Conservation (phyloP, 2,888 invertebrate species). For the Pteria penguin region DNA sequence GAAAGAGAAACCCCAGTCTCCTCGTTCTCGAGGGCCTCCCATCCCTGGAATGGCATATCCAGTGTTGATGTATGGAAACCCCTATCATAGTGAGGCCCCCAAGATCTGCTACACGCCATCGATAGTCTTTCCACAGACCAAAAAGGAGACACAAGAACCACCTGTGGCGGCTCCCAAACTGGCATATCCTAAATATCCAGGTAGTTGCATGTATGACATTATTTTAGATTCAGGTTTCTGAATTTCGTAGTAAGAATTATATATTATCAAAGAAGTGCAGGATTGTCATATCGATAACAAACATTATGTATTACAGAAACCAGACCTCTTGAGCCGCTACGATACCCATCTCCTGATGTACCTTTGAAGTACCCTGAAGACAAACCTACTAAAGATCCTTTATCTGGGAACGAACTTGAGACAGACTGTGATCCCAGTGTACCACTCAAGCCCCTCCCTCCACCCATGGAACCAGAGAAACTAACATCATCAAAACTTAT, state of each 20-base stretch:
- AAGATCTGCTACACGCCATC: neutral
- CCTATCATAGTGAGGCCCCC: constrained; percentile 23
- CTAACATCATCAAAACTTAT: constrained; percentile 64
- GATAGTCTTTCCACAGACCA: constrained; percentile 19
- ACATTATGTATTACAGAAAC: no score
- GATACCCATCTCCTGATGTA: constrained; percentile 16
- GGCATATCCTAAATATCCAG: constrained; percentile 25
- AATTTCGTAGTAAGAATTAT: no score
- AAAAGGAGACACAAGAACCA: constrained; percentile 6
- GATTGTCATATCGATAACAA: no score
- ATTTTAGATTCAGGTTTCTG: no score
- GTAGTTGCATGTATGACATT: no score
- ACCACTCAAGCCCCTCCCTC: constrained; percentile 57
- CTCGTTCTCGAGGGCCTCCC: neutral
- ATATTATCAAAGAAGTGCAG: no score
- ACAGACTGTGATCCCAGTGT: constrained; percentile 23
- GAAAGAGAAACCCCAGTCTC: neutral
- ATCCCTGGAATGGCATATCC: constrained; percentile 23
- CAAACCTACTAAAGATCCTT: constrained; percentile 11
- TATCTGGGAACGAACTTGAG: constrained; percentile 17
- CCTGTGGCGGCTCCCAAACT: neutral
- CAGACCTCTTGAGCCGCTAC: constrained; percentile 14
- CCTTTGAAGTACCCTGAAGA: neutral
- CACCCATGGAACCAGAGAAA: constrained; percentile 65
- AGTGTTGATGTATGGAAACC: constrained; percentile 37